Conservation (phyloP, 2,113 vertebrate genomes). For the Felis chaus region DNA sequence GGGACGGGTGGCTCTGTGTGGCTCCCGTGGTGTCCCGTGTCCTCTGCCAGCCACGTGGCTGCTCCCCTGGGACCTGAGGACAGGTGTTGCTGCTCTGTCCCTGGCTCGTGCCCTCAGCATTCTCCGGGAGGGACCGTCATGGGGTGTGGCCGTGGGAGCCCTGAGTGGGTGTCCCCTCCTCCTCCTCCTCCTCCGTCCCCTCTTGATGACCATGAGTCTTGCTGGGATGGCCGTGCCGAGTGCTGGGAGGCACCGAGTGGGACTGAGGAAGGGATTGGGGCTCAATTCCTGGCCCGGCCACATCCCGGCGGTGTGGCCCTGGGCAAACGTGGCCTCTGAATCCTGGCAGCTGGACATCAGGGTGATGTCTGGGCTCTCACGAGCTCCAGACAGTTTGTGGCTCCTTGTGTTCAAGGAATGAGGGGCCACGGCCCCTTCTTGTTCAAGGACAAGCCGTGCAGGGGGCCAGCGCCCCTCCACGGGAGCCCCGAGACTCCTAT, state of each 20-base stretch:
- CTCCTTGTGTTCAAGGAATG: rapidly evolving
- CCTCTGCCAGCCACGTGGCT: not conserved
- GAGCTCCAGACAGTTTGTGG: not conserved
- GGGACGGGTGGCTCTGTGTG: not conserved
- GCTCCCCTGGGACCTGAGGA: not conserved
- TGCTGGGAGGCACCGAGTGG: rapidly evolving
- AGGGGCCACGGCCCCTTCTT: not conserved
- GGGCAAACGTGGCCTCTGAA: not conserved
- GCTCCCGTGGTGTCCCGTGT: not conserved
- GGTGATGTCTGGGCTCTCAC: not conserved
- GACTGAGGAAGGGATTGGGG: rapidly evolving
- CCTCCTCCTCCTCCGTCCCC: rapidly evolving
- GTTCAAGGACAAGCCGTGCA: not conserved
- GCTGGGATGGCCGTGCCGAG: not conserved
- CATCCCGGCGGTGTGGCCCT: rapidly evolving
- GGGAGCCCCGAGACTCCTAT: too few species aligned
- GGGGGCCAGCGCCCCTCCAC: too few species aligned
- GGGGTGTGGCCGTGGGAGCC: not conserved
- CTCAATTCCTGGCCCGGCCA: rapidly evolving
- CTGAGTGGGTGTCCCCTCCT: too few species aligned
- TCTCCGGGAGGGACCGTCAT: rapidly evolving
- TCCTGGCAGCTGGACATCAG: too few species aligned
- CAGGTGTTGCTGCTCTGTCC: too few species aligned
- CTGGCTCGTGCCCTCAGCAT: too few species aligned
- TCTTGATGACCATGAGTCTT: rapidly evolving